Base-by-base conservation (phyloP, 2,888 invertebrate genomes). In the Polydrusus pterygomalis region DNA sequence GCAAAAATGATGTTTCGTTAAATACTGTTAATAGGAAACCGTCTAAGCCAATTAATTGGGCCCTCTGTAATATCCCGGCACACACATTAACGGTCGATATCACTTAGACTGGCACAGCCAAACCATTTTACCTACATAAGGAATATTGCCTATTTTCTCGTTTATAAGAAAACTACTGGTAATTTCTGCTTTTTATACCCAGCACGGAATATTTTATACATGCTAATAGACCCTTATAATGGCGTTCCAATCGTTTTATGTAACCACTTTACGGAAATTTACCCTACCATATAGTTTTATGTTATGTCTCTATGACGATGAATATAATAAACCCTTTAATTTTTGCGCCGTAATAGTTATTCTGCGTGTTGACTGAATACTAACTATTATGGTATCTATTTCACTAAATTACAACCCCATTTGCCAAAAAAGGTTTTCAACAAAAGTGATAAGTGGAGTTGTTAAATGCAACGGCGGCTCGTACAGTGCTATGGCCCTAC, bases 71-170 rank as follows among this genome's bases (percentile, higher is more conserved):
- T 64, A 20, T 64, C 45, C 20, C 64, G 47, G 15, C 49, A 64
- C 38, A 64, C 47, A 45, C 64, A 64, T 64, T 64, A 64, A 40
- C 47, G 49, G 47, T 64, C 64, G 64, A 64, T 64, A 64, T 64
- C 49, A 64, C 64, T 64, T 64, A 64, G 49, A 47, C 45, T 49
- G 47, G 25, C 30, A 64, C 45, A 25, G 64, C n/a, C 45, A 47
- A 64, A 64, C 47, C 64, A 47, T 64, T 64, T 60, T 60, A 38
- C 58, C 38, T 60, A 60, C 34, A n/a, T n/a, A n/a, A n/a, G 38
- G 58, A 60, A 60, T 40, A 60, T 60, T 10, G 58, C 58, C 58
- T 18, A 60, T 60, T 60, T 60, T 60, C 58, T 38, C 17, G 38
- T 11, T 38, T 38, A 60, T 38, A 38, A 17, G 58, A 18, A 60